Base-by-base conservation (phyloP, 2,888 invertebrate species). In the Cosmopolites sordidus region DNA sequence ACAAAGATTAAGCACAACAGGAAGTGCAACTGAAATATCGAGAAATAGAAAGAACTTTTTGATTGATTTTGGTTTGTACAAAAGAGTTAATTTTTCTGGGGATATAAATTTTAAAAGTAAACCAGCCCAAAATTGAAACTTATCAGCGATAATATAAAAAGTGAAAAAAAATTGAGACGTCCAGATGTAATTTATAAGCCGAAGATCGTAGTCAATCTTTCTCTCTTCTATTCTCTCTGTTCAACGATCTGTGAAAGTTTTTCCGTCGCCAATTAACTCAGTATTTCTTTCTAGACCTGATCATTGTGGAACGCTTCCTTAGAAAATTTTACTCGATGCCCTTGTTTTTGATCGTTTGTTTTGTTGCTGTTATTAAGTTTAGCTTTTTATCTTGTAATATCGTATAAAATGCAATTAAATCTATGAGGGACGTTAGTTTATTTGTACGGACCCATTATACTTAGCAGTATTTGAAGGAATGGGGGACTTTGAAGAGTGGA, bases 11-110 rank as follows among this genome's bases (percentile, higher is more conserved):
- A n/a, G n/a, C n/a, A n/a, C n/a, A 33, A 33, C 44, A 27, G 51
- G 48, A 53, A 53, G 40, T 48, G 16, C 43, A 29, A 53, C 47
- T 48, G 54, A 54, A 41, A 18, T 44, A 44, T 45, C 39, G 44
- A 54, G 44, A 49, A 54, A 54, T 49, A 44, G 48, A 27, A 43
- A 49, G 43, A 54, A 33, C 48, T 54, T 49, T 54, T 54, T 54
- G 54, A 54, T 49, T 54, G 48, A 54, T 54, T 48, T 54, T 45
- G 37, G 33, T 44, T 49, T 43, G 38, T 47, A 47, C 43, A 45
- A 38, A 49, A 54, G 48, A 48, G 54, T 42, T 37, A 46, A 37
- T 37, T 27, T n/a, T 48, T 48, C 52, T 15, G 16, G 39, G 43
- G 48, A 41, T 47, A 41, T 43, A 52, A 52, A 47, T 48, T 43